Evolutionary conservation across 2,888 invertebrate species (phyloP).

Genomic region (Troglohyphantes excavatus): DNA sequence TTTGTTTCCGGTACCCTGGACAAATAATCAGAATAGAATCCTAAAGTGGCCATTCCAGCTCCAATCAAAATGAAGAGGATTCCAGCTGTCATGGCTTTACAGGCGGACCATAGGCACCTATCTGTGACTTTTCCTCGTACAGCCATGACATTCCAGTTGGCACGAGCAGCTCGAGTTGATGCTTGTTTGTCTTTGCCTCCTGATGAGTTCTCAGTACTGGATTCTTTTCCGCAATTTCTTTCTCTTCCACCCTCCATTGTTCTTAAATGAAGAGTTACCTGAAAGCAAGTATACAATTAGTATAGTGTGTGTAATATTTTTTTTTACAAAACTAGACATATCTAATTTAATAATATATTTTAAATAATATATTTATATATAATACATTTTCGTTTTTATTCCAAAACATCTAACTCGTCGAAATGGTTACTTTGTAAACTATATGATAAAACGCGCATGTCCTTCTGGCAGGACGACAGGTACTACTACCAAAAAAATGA

Average conservation of each 20-base stretch:
- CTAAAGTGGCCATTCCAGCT: constrained; percentile 92
- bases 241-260: constrained; percentile 56
- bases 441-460: no score
- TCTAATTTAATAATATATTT: no score
- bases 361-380: no score
- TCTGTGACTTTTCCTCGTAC: constrained; percentile 88
- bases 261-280: constrained; percentile 2
- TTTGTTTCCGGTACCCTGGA: constrained; percentile 79
- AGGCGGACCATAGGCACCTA: constrained; percentile 95
- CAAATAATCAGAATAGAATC: constrained; percentile 81
- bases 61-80: constrained; percentile 93
- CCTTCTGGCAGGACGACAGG: no score
- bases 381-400: no score
- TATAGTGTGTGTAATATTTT: neutral
- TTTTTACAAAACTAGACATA: no score
- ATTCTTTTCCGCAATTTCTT: constrained; percentile 41
- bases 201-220: constrained; percentile 48
- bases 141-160: constrained; percentile 76
- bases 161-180: constrained; percentile 13
- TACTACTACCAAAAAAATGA: no score
- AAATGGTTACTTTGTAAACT: no score
- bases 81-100: constrained; percentile 93
- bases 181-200: constrained; percentile 33
- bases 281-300: neutral
- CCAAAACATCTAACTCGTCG: no score